A percentile compares a stretch with the other conserved stretches of the same genome.
Evolutionary conservation across 1,140 invertebrate species (phyloP).

Genomic region (Nebria ingens): DNA sequence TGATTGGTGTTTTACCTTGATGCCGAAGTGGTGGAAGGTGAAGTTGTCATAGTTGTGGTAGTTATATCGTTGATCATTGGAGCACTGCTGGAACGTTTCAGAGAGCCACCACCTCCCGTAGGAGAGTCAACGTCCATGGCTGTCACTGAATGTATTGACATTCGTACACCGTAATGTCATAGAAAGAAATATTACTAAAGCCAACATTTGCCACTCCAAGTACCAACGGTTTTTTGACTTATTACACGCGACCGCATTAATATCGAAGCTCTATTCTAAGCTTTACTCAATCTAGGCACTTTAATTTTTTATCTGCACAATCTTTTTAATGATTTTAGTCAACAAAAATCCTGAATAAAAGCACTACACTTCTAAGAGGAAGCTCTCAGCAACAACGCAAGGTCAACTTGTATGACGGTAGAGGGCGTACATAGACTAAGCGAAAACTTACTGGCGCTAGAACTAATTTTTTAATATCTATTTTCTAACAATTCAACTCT

Average conservation of each 20-base stretch:
- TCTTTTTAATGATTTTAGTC: too few relatives aligned
- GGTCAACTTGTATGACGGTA: not conserved
- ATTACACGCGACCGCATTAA: not conserved
- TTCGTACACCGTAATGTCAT: slow-evolving; percentile 16
- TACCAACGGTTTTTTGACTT: not conserved
- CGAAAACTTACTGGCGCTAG: too few relatives aligned
- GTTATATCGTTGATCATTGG: slow-evolving; percentile 67
- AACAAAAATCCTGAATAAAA: too few relatives aligned
- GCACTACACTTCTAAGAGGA: too few relatives aligned
- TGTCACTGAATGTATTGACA: slow-evolving; percentile 31
- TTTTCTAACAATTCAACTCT: too few relatives aligned
- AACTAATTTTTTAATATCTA: too few relatives aligned
- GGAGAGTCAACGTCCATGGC: slow-evolving; percentile 51
- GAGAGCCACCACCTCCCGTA: slow-evolving; percentile 39
- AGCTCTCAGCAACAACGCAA: slow-evolving; percentile 5
- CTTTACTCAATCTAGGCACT: too few relatives aligned
- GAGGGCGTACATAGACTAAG: not conserved
- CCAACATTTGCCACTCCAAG: slow-evolving; percentile 1
- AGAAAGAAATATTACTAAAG: slow-evolving; percentile 2
- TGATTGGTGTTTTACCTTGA: slow-evolving; percentile 32
- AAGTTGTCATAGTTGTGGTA: slow-evolving; percentile 34
- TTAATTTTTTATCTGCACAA: too few relatives aligned
- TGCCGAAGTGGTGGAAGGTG: slow-evolving; percentile 35
- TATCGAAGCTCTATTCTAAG: not conserved
- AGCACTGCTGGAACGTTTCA: slow-evolving; percentile 73